Evolutionary conservation across 2,888 invertebrate species (phyloP), one percentile per base, ranked within the genome.

Genomic region (Aporophyla nigra): DNA sequence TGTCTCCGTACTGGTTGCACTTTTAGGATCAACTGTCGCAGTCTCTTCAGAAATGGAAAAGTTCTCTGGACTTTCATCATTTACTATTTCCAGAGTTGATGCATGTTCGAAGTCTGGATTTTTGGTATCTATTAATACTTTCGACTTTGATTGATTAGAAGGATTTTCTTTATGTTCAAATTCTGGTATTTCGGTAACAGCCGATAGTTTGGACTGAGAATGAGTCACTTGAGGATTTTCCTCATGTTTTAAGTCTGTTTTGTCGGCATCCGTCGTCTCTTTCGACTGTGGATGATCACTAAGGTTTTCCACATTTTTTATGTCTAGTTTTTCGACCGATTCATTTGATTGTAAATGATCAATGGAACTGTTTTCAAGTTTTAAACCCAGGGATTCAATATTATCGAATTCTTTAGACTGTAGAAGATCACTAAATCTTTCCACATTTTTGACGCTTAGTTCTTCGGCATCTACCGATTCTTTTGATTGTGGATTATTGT

Each of bases 41-140:
- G 87, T 82, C 80, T 93, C 92, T 58, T 84, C 80, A 5, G 89
- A 87, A 68, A 59, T 76, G 53, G 27, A 76, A 5, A 74, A 61
- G 40, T 80, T 85, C 74, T 93, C 92, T 12, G 85, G 83, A 66
- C 89, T 92, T 74, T 86, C 85, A 33, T 87, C 78, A 66, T 80
- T 86, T 5, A 90, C 78, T 3, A 91, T 82, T 90, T 93, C 92
- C 16, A 91, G 40, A 12, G 93, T 93, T 65, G 94, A 93, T 40
- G 91, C 87, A 71, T 93, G 87, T 62, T 73, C 74, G 10, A 92
- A 82, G 49, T 87, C 80, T 19, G 74, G 62, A 40, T 49, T 58
- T 73, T 56, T 65, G 5, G 3, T 6, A 59, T 62, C 6, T 46
- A 5, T 27, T 3, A 40, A 33, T 5, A 74, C 14, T 63, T 69